Evolutionary conservation across 2,113 vertebrate species (phyloP).

Genomic region (Cyprinodon variegatus): DNA sequence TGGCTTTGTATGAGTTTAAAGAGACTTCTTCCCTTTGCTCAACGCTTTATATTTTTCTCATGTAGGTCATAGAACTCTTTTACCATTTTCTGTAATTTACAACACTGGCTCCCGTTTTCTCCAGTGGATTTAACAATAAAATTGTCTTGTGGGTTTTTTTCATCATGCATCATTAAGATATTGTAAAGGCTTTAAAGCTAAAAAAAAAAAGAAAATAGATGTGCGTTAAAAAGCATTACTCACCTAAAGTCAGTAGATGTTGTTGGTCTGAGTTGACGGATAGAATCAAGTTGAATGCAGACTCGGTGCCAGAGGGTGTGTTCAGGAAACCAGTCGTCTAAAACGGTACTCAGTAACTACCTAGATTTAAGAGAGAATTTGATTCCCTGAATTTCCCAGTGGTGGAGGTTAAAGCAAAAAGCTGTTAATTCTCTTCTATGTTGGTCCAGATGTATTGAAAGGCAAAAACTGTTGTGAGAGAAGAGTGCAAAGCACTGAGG

Average conservation of each 20-base stretch:
- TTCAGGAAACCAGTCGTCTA: conserved; percentile 36
- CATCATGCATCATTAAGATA: conserved; percentile 12
- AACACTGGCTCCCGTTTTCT: neutral
- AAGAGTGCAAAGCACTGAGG: conserved; percentile 21
- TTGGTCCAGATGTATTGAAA: conserved; percentile 35
- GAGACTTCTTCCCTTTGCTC: neutral
- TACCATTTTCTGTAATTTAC: conserved; percentile 3
- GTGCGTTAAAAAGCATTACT: neutral
- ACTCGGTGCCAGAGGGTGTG: conserved; percentile 16
- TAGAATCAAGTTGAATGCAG: conserved; percentile 9
- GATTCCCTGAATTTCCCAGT: neutral
- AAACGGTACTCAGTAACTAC: neutral
- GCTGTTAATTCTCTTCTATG: conserved; percentile 10
- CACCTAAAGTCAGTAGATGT: conserved; percentile 37
- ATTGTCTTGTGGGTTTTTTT: neutral
- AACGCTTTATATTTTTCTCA: neutral
- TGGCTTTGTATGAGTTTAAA: conserved; percentile 13
- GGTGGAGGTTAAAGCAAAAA: conserved; percentile 1
- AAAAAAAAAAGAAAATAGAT: conserved; percentile 15
- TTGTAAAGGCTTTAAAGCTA: conserved; percentile 1
- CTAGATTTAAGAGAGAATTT: neutral
- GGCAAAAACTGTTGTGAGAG: conserved; percentile 46
- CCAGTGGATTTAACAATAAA: neutral
- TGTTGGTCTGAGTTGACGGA: conserved; percentile 10
- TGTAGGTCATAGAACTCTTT: neutral